Conservation (phyloP, 2,113 vertebrate species). For the Physeter macrocephalus region DNA sequence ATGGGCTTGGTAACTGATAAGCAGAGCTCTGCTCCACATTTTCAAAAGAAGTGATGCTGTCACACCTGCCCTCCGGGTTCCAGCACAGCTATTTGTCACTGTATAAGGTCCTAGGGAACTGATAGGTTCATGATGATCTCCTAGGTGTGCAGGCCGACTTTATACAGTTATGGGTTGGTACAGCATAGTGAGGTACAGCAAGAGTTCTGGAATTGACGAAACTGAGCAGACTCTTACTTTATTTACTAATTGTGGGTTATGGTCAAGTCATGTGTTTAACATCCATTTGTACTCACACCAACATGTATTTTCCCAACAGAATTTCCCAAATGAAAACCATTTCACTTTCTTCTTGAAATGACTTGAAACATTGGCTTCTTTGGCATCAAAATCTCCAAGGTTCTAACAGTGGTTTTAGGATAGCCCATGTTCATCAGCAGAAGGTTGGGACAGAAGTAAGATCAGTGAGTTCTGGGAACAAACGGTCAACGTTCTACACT, state of each 20-base stretch:
- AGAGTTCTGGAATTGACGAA: background rate
- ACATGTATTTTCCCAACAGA: background rate
- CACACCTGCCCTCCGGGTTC: background rate
- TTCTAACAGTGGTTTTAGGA: background rate
- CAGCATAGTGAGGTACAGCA: background rate
- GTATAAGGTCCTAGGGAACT: background rate
- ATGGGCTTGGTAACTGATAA: background rate
- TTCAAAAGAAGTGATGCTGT: conserved; percentile 26
- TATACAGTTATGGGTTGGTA: background rate
- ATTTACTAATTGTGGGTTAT: background rate
- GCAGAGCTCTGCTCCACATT: background rate
- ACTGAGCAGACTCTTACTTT: background rate
- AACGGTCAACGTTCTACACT: background rate
- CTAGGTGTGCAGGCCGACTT: background rate
- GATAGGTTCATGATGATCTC: background rate
- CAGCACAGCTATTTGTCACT: background rate
- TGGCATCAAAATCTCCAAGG: background rate
- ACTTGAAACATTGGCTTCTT: background rate
- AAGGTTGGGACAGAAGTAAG: background rate
- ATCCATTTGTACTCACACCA: background rate
- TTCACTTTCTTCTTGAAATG: background rate
- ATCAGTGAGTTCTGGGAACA: background rate
- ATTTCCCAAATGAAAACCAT: background rate
- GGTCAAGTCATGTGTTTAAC: background rate
- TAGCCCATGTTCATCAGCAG: background rate